These are phyloP conservation scores for mouse (Mus musculus) DNA, from an alignment of 2,113 vertebrate species.

Conservation along the genomic window DNA sequence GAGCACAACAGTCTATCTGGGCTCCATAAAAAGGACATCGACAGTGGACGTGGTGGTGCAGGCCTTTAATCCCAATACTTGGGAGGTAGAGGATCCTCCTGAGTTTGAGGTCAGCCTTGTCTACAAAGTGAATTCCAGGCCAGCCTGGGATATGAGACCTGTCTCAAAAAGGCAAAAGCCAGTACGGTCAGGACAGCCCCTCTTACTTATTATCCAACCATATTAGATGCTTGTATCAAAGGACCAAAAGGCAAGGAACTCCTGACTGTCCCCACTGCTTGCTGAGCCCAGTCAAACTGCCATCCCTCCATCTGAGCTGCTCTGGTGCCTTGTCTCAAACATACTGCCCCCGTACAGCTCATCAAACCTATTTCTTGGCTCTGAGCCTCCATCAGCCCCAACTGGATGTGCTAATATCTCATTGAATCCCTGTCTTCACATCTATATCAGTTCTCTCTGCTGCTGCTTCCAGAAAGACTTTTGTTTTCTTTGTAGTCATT, in stretches of 20 bases:
- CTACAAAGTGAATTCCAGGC: not conserved
- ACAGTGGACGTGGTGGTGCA: no score
- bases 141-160: not conserved
- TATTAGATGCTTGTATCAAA: not conserved
- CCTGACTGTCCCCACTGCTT: not conserved
- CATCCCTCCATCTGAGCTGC: not conserved
- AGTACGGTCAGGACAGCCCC: not conserved
- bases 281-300: not conserved
- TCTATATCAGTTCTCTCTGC: not conserved
- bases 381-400: not conserved
- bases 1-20: not conserved
- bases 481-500: not conserved
- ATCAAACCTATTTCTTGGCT: not conserved
- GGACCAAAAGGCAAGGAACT: not conserved
- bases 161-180: not conserved
- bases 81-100: not conserved
- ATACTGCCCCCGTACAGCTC: not conserved
- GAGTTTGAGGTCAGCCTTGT: no score
- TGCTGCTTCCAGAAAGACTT: not conserved
- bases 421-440: not conserved
- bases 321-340: not conserved
- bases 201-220: not conserved
- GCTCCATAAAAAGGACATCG: not conserved
- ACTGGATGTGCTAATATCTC: not conserved
- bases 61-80: not conserved